A percentile compares a stretch with the other conserved stretches of the same genome.
These are phyloP conservation scores for Crocallis elinguaria DNA, from an alignment of 2,888 invertebrate species.

Conservation along the genomic window DNA sequence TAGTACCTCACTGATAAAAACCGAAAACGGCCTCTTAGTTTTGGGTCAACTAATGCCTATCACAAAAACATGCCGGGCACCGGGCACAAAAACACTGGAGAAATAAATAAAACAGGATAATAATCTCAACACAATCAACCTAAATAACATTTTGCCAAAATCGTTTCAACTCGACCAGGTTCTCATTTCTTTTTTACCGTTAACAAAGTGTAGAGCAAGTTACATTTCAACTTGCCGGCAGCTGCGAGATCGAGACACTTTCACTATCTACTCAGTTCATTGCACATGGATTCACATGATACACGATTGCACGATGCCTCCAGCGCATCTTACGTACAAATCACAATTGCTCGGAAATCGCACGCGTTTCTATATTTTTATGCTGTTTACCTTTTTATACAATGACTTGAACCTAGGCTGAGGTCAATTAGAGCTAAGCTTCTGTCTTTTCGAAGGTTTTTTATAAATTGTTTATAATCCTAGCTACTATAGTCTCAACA, in stretches of 20 bases:
- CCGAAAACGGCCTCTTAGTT: too few species aligned
- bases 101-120: background rate
- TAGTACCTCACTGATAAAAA: too few species aligned
- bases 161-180: background rate
- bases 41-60: too few species aligned
- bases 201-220: slow-evolving; percentile 20
- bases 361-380: slow-evolving; percentile 30
- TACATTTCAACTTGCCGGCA: slow-evolving; percentile 25
- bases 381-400: slow-evolving; percentile 12
- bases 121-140: background rate
- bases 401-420: slow-evolving; percentile 3
- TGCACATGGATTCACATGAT: slow-evolving; percentile 36
- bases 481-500: background rate
- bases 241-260: slow-evolving; percentile 32
- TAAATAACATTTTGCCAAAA: background rate
- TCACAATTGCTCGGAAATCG: slow-evolving; percentile 32
- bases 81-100: too few species aligned
- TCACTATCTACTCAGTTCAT: slow-evolving; percentile 42
- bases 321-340: slow-evolving; percentile 23
- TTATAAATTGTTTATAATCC: too few species aligned
- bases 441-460: background rate
- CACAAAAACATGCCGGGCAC: too few species aligned
- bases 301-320: slow-evolving; percentile 9
- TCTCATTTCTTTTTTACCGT: slow-evolving; percentile 24
- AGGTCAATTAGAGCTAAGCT: background rate